Conservation (phyloP, 2,113 vertebrate genomes). For the Myxocyprinus asiaticus region DNA sequence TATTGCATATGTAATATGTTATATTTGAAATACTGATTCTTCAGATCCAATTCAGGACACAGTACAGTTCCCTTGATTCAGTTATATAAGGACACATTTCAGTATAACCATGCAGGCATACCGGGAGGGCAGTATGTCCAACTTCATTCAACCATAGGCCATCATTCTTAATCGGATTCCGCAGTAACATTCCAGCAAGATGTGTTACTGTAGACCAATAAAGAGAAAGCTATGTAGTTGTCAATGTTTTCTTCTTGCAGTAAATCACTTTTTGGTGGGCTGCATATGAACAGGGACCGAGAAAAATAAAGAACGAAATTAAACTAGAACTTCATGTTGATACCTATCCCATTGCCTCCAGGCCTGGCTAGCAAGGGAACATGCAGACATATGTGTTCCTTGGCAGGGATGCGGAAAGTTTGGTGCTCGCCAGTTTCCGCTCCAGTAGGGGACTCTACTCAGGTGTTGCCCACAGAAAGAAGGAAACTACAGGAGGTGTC, state of each 20-base stretch:
- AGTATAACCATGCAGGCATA: not conserved
- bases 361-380: conserved; percentile 51
- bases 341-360: conserved; percentile 30
- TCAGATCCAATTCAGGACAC: not conserved
- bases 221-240: too few relatives aligned
- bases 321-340: not conserved
- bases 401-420: conserved; percentile 63
- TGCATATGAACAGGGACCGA: not conserved
- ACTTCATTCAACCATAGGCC: too few relatives aligned
- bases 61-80: not conserved
- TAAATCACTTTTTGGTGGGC: too few relatives aligned
- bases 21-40: not conserved
- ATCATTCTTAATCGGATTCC: too few relatives aligned
- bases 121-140: too few relatives aligned
- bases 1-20: too few relatives aligned
- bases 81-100: conserved; percentile 5
- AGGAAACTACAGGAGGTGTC: conserved; percentile 45
- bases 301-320: not conserved
- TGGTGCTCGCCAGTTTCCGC: conserved; percentile 54
- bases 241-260: too few relatives aligned
- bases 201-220: too few relatives aligned
- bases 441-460: conserved; percentile 54
- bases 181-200: too few relatives aligned
- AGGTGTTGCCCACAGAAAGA: conserved; percentile 48
- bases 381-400: conserved; percentile 65